Base-by-base conservation (phyloP, 2,888 invertebrate species). In the Stegana nigrithorax region DNA sequence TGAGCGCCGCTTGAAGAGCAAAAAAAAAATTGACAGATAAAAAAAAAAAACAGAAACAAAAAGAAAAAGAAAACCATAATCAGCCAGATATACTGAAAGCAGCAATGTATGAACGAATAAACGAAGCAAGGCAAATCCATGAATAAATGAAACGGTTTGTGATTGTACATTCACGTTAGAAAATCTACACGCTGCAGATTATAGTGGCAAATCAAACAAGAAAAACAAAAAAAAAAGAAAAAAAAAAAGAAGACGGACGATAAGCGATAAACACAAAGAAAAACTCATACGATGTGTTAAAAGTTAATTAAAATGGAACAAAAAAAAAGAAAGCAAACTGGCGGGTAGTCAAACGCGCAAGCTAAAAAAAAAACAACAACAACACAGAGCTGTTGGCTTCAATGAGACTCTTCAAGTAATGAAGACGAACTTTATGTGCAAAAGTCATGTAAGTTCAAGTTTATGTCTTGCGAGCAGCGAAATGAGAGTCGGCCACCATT, bases 221-320 rank as follows among this genome's bases (percentile, higher is more conserved):
- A 42, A 42, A 42, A 2, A 14, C 42, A n/a, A 42, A 17, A 42
- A 32, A 8, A 27, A 12, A n/a, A 14, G 1, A n/a, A 39, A 1
- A 39, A 39, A 4, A 39, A 39, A 39, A 39, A 39, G 39, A n/a
- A 39, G n/a, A 39, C 17, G 39, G 17, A 39, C 17, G n/a, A 39
- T 7, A 29, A 39, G 14, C 17, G 32, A 17, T 19, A 53, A 29
- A 53, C n/a, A 47, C 21, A 21, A 47, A 42, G 17, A 42, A 47
- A 47, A 6, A 7, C 19, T 17, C 53, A 29, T 7, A 14, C 8
- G 19, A 17, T 12, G 53, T 10, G 32, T 53, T 53, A 32, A 29
- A 53, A 53, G 32, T 53, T 53, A 53, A 53, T 53, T 53, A 53
- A 53, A 53, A 53, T 32, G 12, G 32, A 6, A 32, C n/a, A 53